Conservation (phyloP, 2,797 vertebrate genomes). For the Philypnodon macrostomus region DNA sequence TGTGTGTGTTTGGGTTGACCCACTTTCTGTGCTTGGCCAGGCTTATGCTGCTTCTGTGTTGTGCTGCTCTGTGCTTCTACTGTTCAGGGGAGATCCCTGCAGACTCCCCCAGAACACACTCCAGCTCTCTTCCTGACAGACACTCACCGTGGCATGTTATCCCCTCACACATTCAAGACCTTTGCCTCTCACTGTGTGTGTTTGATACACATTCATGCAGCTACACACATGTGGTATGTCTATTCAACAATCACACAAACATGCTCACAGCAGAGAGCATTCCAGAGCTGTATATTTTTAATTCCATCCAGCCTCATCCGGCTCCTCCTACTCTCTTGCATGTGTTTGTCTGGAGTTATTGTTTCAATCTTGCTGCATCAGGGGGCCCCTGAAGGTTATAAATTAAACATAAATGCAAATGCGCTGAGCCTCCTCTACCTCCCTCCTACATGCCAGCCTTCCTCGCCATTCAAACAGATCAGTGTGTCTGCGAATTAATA, state of each 20-base stretch:
- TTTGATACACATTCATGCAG: slow-evolving; percentile 48
- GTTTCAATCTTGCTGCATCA: slow-evolving; percentile 83
- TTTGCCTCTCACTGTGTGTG: slow-evolving; percentile 49
- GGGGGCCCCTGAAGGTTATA: slow-evolving; percentile 82
- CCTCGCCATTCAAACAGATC: slow-evolving; percentile 79
- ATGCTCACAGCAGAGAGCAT: slow-evolving; percentile 62
- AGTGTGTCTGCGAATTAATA: slow-evolving; percentile 81
- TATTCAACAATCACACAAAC: slow-evolving; percentile 31
- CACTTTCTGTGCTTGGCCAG: slow-evolving; percentile 79
- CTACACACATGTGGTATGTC: slow-evolving; percentile 36
- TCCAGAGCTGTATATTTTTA: slow-evolving; percentile 73
- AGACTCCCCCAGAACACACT: slow-evolving; percentile 70
- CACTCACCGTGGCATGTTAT: slow-evolving; percentile 74
- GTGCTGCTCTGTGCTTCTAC: no score
- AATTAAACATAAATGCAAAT: slow-evolving; percentile 87
- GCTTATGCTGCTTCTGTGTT: slow-evolving; percentile 62
- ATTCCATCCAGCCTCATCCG: slow-evolving; percentile 66
- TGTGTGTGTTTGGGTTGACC: slow-evolving; percentile 68
- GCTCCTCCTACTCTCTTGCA: slow-evolving; percentile 70
- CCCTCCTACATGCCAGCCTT: slow-evolving; percentile 51
- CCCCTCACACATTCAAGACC: slow-evolving; percentile 67
- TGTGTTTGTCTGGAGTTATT: slow-evolving; percentile 78
- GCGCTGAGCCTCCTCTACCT: slow-evolving; percentile 73
- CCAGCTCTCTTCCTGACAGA: slow-evolving; percentile 74
- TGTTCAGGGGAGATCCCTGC: slow-evolving; percentile 74